Evolutionary conservation across 2,888 invertebrate genomes (phyloP).

Genomic region (Alsophila aescularia): DNA sequence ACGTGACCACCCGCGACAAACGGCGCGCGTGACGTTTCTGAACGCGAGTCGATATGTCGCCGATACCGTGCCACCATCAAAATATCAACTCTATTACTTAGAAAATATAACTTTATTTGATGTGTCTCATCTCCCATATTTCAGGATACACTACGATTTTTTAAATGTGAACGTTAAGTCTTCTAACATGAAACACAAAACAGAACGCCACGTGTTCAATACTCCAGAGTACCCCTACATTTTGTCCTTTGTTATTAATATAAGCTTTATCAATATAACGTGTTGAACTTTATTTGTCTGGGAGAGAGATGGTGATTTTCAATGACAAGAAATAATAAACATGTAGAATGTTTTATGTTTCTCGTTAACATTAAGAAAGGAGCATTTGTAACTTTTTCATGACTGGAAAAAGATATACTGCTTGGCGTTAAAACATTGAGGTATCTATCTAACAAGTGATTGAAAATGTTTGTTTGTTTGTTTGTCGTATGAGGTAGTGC

Average conservation of each 20-base stretch:
- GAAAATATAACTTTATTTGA: slow-evolving; percentile 27
- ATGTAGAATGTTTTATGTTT: slow-evolving; percentile 27
- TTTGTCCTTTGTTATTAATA: slow-evolving; percentile 10
- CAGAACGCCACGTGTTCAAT: neutral
- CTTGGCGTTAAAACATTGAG: neutral
- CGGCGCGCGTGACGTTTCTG: slow-evolving; percentile 75
- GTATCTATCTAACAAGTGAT: neutral
- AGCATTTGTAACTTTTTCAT: slow-evolving; percentile 16
- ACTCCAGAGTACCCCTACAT: slow-evolving; percentile 8
- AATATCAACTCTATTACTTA: slow-evolving; percentile 43
- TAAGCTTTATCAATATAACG: neutral
- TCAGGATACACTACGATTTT: slow-evolving; percentile 20
- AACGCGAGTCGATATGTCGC: slow-evolving; percentile 70
- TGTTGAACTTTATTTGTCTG: neutral
- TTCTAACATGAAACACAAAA: slow-evolving; percentile 1
- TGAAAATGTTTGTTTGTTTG: too few species aligned
- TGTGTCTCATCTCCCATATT: slow-evolving; percentile 15
- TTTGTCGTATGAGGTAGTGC: too few species aligned
- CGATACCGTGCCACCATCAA: slow-evolving; percentile 48
- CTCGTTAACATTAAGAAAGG: slow-evolving; percentile 11
- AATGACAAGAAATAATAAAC: too few species aligned
- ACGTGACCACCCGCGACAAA: slow-evolving; percentile 78
- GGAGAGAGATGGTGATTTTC: neutral
- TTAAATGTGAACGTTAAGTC: slow-evolving; percentile 12
- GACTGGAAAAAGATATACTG: neutral